Evolutionary conservation across 2,888 invertebrate genomes (phyloP).

Genomic region (Exephanes ischioxanthus): DNA sequence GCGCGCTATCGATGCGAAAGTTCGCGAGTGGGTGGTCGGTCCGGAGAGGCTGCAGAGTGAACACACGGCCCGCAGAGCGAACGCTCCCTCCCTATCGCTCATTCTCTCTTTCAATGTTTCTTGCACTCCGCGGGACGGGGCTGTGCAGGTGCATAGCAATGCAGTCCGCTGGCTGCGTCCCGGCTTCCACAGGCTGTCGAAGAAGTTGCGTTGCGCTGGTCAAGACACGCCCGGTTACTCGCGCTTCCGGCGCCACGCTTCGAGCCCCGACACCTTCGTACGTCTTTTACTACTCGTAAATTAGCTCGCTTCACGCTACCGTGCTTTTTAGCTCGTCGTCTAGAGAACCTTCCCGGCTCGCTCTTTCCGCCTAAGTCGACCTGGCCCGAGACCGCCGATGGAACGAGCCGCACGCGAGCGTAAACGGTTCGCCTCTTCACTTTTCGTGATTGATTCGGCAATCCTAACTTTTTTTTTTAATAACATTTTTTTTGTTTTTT

Average conservation of each 20-base stretch:
- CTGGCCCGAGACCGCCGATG: conserved; percentile 30
- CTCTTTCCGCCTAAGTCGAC: conserved; percentile 25
- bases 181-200: conserved; percentile 57
- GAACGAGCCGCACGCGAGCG: conserved; percentile 35
- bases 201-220: conserved; percentile 82
- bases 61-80: conserved; percentile 6
- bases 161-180: conserved; percentile 32
- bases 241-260: conserved; percentile 80
- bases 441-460: conserved; percentile 50
- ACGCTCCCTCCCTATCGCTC: conserved; percentile 1
- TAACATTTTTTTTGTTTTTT: background rate
- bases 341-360: conserved; percentile 21
- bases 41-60: conserved; percentile 9
- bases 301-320: conserved; percentile 68
- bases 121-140: conserved; percentile 27
- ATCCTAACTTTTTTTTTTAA: background rate
- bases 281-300: conserved; percentile 68
- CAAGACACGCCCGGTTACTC: conserved; percentile 81
- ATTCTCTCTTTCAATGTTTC: conserved; percentile 42
- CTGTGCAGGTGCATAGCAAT: conserved; percentile 58
- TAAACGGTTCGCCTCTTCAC: conserved; percentile 53
- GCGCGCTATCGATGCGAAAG: background rate
- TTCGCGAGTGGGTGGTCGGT: conserved; percentile 13
- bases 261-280: conserved; percentile 67
- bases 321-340: conserved; percentile 62